A percentile compares a stretch with the other conserved stretches of the same genome.
These are phyloP conservation scores for Lasioglossum morio DNA, from an alignment of 2,888 invertebrate species.

Conservation along the genomic window DNA sequence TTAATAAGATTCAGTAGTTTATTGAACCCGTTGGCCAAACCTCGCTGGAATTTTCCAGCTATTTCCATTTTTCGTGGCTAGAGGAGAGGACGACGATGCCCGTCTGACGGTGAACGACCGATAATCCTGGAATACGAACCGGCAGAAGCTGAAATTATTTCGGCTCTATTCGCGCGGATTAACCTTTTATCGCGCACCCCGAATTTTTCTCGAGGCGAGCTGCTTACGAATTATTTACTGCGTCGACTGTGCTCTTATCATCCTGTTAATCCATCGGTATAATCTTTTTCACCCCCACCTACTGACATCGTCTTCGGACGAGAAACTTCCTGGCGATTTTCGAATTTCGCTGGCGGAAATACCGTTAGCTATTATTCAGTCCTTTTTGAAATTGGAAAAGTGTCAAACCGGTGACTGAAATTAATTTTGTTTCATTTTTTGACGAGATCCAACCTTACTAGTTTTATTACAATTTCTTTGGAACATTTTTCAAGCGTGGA, in stretches of 20 bases:
- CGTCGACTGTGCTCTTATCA: neutral
- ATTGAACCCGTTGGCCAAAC: neutral
- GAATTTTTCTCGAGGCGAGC: constrained; percentile 6
- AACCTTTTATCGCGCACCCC: constrained; percentile 12
- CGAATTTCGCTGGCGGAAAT: neutral
- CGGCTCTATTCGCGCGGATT: constrained; percentile 19
- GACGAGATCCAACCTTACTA: neutral
- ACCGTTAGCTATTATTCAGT: neutral
- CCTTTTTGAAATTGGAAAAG: neutral
- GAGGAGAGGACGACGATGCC: constrained; percentile 3
- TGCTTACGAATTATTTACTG: constrained; percentile 20
- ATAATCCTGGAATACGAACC: constrained; percentile 38
- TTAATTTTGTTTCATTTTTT: neutral
- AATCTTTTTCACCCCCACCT: neutral
- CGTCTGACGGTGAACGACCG: constrained; percentile 15
- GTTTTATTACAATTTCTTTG: neutral
- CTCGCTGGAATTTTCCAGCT: constrained; percentile 8
- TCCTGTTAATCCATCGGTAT: neutral
- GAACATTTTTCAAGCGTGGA: neutral
- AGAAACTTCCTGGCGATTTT: neutral
- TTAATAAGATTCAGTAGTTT: neutral
- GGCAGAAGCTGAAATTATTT: constrained; percentile 30
- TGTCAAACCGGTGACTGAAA: neutral
- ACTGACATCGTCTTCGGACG: neutral
- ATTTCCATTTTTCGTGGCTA: constrained; percentile 22